phyloP scores from a whole-genome alignment of 2,888 invertebrate species.

The Antheraea assamensis region DNA sequence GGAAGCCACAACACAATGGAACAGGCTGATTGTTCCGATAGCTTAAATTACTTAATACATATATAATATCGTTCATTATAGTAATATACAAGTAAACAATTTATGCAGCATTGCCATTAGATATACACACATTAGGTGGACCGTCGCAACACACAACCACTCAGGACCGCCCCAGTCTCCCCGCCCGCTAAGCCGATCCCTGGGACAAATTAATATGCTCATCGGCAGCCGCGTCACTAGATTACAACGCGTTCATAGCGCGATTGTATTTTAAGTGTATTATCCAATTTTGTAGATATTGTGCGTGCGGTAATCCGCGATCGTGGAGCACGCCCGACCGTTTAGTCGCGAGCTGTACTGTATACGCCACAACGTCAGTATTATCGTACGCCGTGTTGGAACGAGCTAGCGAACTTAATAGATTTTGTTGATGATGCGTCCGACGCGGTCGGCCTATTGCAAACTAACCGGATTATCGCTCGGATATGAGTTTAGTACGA shows the following conservation, averaged over 20 bases:
- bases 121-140: not conserved
- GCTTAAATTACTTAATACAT: not conserved
- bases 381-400: constrained; percentile 68
- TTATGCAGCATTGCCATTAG: not conserved
- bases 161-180: constrained; percentile 37
- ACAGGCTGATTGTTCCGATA: not conserved
- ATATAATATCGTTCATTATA: not conserved
- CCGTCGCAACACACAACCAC: constrained; percentile 56
- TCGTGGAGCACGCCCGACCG: constrained; percentile 63
- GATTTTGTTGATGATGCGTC: constrained; percentile 72
- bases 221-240: constrained; percentile 79
- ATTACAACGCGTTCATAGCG: constrained; percentile 78
- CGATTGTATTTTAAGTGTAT: constrained; percentile 86
- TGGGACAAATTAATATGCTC: constrained; percentile 81
- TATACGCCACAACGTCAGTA: constrained; percentile 63
- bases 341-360: constrained; percentile 61
- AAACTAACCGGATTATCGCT: constrained; percentile 75
- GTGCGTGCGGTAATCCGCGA: constrained; percentile 80
- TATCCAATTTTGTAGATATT: constrained; percentile 84
- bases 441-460: constrained; percentile 69
- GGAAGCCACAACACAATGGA: not conserved
- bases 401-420: constrained; percentile 77
- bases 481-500: constrained; percentile 66
- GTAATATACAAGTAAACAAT: not conserved
- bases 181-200: constrained; percentile 73